Evolutionary conservation across 2,888 invertebrate species (phyloP), one percentile per base, ranked within the genome.

Genomic region (Athalia cordata): DNA sequence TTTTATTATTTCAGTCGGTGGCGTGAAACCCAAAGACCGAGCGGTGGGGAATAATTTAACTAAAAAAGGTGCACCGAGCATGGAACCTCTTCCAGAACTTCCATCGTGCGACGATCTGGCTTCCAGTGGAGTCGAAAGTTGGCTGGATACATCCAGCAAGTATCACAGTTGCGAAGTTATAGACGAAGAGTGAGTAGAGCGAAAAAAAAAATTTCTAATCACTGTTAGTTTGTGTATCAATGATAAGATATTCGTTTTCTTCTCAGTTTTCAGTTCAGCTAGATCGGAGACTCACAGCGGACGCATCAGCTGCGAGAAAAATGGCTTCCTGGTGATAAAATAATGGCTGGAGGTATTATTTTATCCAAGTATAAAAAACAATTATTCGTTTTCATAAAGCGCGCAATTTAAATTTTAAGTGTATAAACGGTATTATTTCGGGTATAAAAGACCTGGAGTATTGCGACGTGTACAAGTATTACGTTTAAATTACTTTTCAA

Each of bases 141-240:
- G 94, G 92, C 91, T 94, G 29, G 95, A 95, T 84, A 94, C 94
- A 0, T 95, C 94, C 78, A 95, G 95, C 57, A 95, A 95, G 85
- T 95, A 95, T 87, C 95, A 95, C 86, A 95, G 95, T 86, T 95
- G 95, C 84, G 95, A 95, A 89, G 92, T 95, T 11, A 94, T 95
- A 0, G 95, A 95, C 82, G 93, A 92, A 79, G 93, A 93, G 81
- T 92, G 92, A 78, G 92, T 92, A 29, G 29, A 29, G 29, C 29
- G 82, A 83, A 92, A 5, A 86, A 86, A 89, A 78, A 81, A 81
- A 9, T 64, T 50, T 62, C 9, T 7, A 4, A 29, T 7, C 49
- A 29, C 62, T 49, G 15, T 8, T 13, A 29, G 45, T 47, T 29
- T 29, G 29, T 8, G 13, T 45, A 8, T 8, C 11, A 50, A 15